These are phyloP conservation scores for Arizona elegans DNA, from an alignment of 2,113 vertebrate species.

Conservation along the genomic window DNA sequence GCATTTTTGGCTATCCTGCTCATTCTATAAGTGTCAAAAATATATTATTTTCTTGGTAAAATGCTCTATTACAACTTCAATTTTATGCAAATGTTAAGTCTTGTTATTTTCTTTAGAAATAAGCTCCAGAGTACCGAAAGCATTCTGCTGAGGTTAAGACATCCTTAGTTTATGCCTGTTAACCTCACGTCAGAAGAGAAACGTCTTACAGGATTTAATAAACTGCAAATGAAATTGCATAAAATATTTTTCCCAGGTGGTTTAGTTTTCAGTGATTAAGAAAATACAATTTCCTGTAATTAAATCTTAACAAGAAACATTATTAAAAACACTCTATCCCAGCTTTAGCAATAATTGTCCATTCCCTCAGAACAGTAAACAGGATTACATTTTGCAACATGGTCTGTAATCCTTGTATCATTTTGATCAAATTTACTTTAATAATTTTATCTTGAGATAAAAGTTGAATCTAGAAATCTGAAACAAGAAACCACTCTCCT, in stretches of 20 bases:
- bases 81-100: background rate
- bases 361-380: constrained; percentile 79
- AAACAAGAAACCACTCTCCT: background rate
- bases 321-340: constrained; percentile 81
- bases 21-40: background rate
- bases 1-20: background rate
- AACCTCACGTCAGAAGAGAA: constrained; percentile 71
- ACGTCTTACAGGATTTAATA: constrained; percentile 80
- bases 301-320: constrained; percentile 85
- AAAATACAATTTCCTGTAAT: constrained; percentile 83
- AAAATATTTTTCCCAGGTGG: constrained; percentile 70
- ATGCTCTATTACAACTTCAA: background rate
- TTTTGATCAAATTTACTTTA: constrained; percentile 78
- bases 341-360: constrained; percentile 78
- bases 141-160: constrained; percentile 64
- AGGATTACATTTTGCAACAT: constrained; percentile 75
- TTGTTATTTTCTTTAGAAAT: background rate
- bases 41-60: background rate
- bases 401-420: constrained; percentile 75
- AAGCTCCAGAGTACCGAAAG: constrained; percentile 10
- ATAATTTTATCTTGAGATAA: constrained; percentile 73
- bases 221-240: constrained; percentile 77
- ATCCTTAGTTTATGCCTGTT: constrained; percentile 69
- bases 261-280: constrained; percentile 82
- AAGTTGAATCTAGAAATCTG: constrained; percentile 51